phyloP scores from a whole-genome alignment of 2,888 invertebrate species.

The Apodemia duryi region DNA sequence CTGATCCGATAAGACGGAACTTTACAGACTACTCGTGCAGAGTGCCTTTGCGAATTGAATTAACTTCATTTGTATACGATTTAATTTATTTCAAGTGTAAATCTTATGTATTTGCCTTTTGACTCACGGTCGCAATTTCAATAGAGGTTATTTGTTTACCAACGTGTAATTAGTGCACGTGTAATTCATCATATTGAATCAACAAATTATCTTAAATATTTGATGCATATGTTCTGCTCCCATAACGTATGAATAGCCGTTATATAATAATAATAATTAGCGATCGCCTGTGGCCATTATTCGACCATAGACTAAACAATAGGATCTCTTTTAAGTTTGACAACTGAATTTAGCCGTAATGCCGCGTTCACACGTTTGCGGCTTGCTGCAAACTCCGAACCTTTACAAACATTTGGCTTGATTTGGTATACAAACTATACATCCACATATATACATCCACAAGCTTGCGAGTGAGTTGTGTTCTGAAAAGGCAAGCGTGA shows the following conservation, averaged over 20 bases:
- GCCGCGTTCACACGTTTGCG: no score
- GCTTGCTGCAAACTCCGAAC: no score
- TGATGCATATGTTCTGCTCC: background rate
- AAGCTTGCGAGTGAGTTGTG: no score
- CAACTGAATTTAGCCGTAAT: no score
- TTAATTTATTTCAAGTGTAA: background rate
- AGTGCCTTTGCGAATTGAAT: background rate
- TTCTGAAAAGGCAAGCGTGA: no score
- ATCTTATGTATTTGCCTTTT: background rate
- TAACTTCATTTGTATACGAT: background rate
- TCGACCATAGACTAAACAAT: no score
- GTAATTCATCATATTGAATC: conserved; percentile 1
- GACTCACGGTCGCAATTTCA: background rate
- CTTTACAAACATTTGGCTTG: no score
- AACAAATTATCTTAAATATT: background rate
- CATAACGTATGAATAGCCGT: background rate
- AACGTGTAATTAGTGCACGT: background rate
- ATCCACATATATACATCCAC: no score
- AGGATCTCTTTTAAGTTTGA: no score
- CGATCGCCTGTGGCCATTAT: no score
- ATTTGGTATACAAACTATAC: no score
- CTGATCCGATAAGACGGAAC: conserved; percentile 15
- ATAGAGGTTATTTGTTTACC: background rate
- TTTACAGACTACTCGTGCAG: conserved; percentile 3
- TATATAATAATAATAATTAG: no score